Base-by-base conservation (phyloP, 2,888 invertebrate species). In the Nemapogon koenigi region DNA sequence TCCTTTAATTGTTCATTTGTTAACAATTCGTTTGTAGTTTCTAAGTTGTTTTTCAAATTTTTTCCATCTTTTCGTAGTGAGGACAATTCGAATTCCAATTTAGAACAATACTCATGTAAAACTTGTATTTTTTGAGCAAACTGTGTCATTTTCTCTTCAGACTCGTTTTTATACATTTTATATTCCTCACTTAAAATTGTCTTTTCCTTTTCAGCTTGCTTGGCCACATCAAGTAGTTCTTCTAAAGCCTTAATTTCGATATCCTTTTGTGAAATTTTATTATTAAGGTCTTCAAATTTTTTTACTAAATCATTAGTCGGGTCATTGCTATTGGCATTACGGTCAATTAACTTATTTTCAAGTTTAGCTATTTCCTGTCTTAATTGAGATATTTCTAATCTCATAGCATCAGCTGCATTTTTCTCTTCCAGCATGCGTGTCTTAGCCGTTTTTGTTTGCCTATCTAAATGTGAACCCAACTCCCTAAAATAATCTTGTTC, bases 401-500 rank as follows among this genome's bases (percentile, higher is more conserved):
- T 71, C 40, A 86, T 64, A 49, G 83, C 79, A 47, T 87, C 85
- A 1, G 86, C 86, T 43, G 85, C 78, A 44, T 69, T 67, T 49
- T 85, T 86, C 64, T 91, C 91, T 61, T 91, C 91, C 46, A 84
- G 81, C 78, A 89, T 84, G 31, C 87, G 81, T 40, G 83, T 68
- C 53, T 85, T 84, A 0, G 88, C 88, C 2, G 81, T 83, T 46
- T 85, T 81, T 0, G 87, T 81, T 59, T 90, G 87, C 3, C 85
- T 80, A 56, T 90, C 88, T 16, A 90, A 67, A 54, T 89, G 87
- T 17, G 82, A 69, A 0, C 86, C 79, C 13, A 89, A 61, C 55
- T 90, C 87, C 44, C 90, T 82, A 61, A 91, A 91, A 36, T 87
- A 80, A 55, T 91, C 90, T 62, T 91, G 91, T 63, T 92, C 91